Evolutionary conservation across 1,140 invertebrate genomes (phyloP).

Genomic region (Phthorimaea operculella): DNA sequence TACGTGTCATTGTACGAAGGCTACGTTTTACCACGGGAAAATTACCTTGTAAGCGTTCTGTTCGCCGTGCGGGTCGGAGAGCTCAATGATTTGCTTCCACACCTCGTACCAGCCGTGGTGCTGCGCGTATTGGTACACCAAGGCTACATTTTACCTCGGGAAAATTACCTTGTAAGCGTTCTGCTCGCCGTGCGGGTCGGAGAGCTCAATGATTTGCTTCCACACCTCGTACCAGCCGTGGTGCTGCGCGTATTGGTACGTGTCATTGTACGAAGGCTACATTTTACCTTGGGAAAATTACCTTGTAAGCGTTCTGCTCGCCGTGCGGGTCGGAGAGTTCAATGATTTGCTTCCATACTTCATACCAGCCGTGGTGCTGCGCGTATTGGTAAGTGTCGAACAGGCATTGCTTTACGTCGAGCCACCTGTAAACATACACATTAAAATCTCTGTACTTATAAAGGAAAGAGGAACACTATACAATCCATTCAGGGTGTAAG

Average conservation of each 20-base stretch:
- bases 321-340: conserved; percentile 89
- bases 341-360: conserved; percentile 87
- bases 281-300: conserved; percentile 37
- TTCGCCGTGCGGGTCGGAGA: conserved; percentile 90
- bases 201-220: conserved; percentile 87
- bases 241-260: conserved; percentile 78
- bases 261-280: too few relatives aligned
- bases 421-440: conserved; percentile 60
- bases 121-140: too few relatives aligned
- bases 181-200: too few relatives aligned
- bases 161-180: conserved; percentile 80
- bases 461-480: too few relatives aligned
- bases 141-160: too few relatives aligned
- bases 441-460: too few relatives aligned
- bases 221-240: conserved; percentile 89
- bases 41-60: conserved; percentile 88
- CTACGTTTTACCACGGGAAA: background rate
- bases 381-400: conserved; percentile 80
- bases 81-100: conserved; percentile 87
- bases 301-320: conserved; percentile 90
- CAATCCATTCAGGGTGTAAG: too few relatives aligned
- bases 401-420: conserved; percentile 79
- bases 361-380: conserved; percentile 83
- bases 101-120: conserved; percentile 86
- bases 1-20: too few relatives aligned